Evolutionary conservation across 2,113 vertebrate genomes (phyloP), one percentile per base, ranked within the genome.

Genomic region (Geococcyx californianus): DNA sequence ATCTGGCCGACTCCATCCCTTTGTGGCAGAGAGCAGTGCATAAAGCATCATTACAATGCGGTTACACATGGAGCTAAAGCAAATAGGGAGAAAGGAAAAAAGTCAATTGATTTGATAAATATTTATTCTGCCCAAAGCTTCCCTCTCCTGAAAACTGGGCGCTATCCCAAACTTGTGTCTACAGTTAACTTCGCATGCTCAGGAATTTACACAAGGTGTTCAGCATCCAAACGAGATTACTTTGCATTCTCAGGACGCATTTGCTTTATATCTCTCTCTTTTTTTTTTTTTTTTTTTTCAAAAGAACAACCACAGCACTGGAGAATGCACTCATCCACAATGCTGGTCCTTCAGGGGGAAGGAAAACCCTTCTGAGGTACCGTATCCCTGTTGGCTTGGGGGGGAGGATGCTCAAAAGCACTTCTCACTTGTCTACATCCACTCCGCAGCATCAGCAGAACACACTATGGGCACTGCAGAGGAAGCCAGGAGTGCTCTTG

Each of bases 91-190:
- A 79, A 84, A 82, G 66, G 69, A 70, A 89, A 90, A 75, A 91
- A 92, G 73, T 92, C 84, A 84, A 81, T 92, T 92, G 84, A 84
- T 92, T 84, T 33, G 28, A 84, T 95, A 96, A 97, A 95, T 95
- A 95, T 96, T 96, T 95, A 91, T 89, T 87, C 89, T 95, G 89
- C 90, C 69, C 89, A 75, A 84, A 93, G 93, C 91, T 90, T 58
- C 93, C 66, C 62, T 95, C 74, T 55, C 34, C 49, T 92, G 44
- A 78, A 95, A 84, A 93, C 66, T 87, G 87, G 93, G 93, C 87
- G 6, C 62, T 72, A 45, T 82, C 87, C 95, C 93, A 96, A 84
- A 54, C 83, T 79, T 16, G 6, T 5, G 33, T 58, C 81, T 76
- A 60, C 66, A 84, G 91, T 79, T 91, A 94, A 91, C 80, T 95